A percentile compares a stretch with the other conserved stretches of the same genome.
These are phyloP conservation scores for Pegoplata infirma DNA, from an alignment of 2,888 invertebrate genomes.

Conservation along the genomic window DNA sequence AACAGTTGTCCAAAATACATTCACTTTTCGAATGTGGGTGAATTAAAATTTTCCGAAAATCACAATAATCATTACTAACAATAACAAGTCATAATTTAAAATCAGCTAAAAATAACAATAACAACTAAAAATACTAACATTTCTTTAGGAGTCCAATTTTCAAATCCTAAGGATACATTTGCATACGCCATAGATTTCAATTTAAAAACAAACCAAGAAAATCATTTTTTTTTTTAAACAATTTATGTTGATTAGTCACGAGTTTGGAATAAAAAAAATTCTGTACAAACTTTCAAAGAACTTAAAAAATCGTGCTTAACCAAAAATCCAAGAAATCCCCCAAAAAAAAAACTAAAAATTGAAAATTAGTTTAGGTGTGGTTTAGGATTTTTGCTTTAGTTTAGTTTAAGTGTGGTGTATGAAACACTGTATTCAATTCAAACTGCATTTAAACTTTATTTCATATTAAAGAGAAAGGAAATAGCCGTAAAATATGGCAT, in stretches of 20 bases:
- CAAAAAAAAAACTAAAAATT: neutral
- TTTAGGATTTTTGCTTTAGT: constrained; percentile 27
- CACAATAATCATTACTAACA: constrained; percentile 42
- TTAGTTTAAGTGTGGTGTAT: no score
- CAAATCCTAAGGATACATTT: constrained; percentile 57
- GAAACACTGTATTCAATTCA: constrained; percentile 2
- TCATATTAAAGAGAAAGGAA: constrained; percentile 54
- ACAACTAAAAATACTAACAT: constrained; percentile 12
- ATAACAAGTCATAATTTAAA: constrained; percentile 54
- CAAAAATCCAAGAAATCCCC: constrained; percentile 14
- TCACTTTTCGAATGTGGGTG: constrained; percentile 60
- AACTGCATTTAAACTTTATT: neutral
- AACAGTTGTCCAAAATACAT: constrained; percentile 19
- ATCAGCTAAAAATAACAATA: constrained; percentile 38
- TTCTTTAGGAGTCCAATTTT: constrained; percentile 41
- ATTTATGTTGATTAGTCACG: constrained; percentile 63
- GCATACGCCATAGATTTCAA: constrained; percentile 57
- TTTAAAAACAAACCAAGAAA: constrained; percentile 34
- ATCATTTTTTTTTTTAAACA: constrained; percentile 16
- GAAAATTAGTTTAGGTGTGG: constrained; percentile 14
- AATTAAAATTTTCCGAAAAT: constrained; percentile 12
- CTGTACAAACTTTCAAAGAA: constrained; percentile 60
- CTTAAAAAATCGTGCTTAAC: constrained; percentile 61
- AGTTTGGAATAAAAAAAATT: constrained; percentile 49
- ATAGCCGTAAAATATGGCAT: constrained; percentile 10